Conservation (phyloP, 2,113 vertebrate species). For the Sceloporus undulatus region DNA sequence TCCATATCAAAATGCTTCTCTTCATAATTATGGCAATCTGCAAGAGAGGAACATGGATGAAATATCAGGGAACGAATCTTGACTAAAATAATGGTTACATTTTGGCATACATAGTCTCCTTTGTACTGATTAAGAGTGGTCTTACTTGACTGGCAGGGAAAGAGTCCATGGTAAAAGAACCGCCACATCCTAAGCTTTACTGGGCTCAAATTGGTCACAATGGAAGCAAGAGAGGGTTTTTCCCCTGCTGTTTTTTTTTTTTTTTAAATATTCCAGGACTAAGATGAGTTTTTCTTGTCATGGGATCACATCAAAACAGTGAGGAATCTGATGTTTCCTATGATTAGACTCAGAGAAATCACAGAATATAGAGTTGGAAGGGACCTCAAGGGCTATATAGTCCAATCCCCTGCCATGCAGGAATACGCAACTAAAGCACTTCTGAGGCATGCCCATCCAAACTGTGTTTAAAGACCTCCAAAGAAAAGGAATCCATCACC, state of each 20-base stretch:
- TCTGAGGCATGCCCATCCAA: no score
- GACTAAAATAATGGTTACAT: constrained; percentile 45
- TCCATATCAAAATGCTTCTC: constrained; percentile 69
- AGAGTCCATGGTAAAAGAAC: background rate
- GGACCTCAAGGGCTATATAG: no score
- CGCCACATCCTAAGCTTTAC: background rate
- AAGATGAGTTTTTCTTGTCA: constrained; percentile 1
- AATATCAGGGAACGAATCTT: constrained; percentile 59
- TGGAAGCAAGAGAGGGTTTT: background rate
- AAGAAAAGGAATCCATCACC: no score
- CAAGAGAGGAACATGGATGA: constrained; percentile 73
- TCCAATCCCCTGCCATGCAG: no score
- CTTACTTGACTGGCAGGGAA: background rate
- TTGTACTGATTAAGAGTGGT: constrained; percentile 29
- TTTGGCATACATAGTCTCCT: constrained; percentile 67
- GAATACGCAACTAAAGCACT: no score
- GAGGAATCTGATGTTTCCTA: background rate
- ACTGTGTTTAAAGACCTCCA: no score
- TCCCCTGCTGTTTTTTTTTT: constrained; percentile 43
- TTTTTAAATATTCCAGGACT: constrained; percentile 8
- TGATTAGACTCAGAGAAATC: background rate
- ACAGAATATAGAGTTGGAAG: background rate
- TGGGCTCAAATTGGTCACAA: background rate
- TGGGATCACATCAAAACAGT: background rate
- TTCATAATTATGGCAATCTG: constrained; percentile 76